Conservation (phyloP, 2,888 invertebrate genomes). For the Colostygia pectinataria region DNA sequence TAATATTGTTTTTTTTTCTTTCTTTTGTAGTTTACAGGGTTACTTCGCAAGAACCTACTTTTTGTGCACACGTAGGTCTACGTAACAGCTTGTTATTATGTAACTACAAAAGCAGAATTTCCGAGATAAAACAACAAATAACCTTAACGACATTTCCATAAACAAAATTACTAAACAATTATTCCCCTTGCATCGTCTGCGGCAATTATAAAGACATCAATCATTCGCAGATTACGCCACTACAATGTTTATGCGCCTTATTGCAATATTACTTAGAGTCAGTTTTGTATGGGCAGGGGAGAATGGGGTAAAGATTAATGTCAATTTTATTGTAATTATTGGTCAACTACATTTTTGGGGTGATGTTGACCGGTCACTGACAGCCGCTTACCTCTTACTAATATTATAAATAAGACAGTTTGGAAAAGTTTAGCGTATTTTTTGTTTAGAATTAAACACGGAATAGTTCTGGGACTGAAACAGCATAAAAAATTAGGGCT, state of each 20-base stretch:
- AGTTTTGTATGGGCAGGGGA: constrained; percentile 12
- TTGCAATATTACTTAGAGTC: neutral
- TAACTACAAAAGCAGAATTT: neutral
- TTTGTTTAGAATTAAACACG: too few relatives aligned
- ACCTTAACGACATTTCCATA: constrained; percentile 31
- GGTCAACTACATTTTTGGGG: constrained; percentile 22
- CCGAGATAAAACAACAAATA: neutral
- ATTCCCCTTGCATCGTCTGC: constrained; percentile 15
- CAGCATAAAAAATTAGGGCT: too few relatives aligned
- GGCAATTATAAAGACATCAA: constrained; percentile 34
- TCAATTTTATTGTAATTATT: constrained; percentile 31
- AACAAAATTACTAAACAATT: constrained; percentile 32
- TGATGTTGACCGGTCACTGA: constrained; percentile 19
- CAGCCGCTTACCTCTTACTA: neutral
- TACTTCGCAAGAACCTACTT: too few relatives aligned
- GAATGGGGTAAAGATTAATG: constrained; percentile 31
- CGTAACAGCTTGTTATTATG: neutral
- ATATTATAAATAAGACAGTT: too few relatives aligned
- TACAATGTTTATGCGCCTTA: constrained; percentile 8
- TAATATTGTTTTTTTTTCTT: too few relatives aligned
- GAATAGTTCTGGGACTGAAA: too few relatives aligned
- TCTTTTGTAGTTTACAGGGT: too few relatives aligned
- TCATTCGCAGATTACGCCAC: constrained; percentile 18
- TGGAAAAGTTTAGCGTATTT: too few relatives aligned
- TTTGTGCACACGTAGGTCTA: neutral